phyloP scores from a whole-genome alignment of 1,140 invertebrate genomes.

The Calephelis virginiensis region DNA sequence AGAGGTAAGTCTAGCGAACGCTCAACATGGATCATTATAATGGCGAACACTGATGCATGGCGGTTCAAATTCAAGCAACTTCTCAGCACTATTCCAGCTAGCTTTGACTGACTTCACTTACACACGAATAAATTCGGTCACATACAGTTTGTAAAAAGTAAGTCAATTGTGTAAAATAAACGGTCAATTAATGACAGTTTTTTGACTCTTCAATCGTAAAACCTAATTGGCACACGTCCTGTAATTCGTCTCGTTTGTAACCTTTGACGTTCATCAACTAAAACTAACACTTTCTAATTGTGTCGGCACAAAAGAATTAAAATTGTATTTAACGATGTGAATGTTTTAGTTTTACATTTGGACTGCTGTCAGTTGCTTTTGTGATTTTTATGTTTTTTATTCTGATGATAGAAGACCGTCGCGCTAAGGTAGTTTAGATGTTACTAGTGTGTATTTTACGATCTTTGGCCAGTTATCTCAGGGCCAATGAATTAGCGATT shows the following conservation, averaged over 20 bases:
- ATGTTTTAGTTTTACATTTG: background rate
- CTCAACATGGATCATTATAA: too few species aligned
- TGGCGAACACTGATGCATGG: too few species aligned
- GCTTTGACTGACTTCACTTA: too few species aligned
- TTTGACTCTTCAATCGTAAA: background rate
- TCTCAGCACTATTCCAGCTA: too few species aligned
- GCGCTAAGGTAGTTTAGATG: too few species aligned
- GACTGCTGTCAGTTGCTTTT: background rate
- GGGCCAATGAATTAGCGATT: too few species aligned
- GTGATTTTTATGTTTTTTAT: background rate
- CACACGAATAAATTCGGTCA: too few species aligned
- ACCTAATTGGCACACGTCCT: background rate
- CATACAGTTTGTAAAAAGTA: background rate
- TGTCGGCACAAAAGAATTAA: background rate
- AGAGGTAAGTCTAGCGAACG: too few species aligned
- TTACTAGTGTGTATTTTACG: too few species aligned
- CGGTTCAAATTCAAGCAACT: too few species aligned
- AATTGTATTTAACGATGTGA: slow-evolving; percentile 7
- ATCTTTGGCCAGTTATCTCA: too few species aligned
- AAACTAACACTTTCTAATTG: slow-evolving; percentile 15
- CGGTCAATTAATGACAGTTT: background rate
- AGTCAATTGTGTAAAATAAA: too few species aligned
- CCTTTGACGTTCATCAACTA: slow-evolving; percentile 13
- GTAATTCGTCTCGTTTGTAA: background rate
- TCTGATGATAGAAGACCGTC: background rate